Evolutionary conservation across 2,888 invertebrate species (phyloP).

Genomic region (Leucoma salicis): DNA sequence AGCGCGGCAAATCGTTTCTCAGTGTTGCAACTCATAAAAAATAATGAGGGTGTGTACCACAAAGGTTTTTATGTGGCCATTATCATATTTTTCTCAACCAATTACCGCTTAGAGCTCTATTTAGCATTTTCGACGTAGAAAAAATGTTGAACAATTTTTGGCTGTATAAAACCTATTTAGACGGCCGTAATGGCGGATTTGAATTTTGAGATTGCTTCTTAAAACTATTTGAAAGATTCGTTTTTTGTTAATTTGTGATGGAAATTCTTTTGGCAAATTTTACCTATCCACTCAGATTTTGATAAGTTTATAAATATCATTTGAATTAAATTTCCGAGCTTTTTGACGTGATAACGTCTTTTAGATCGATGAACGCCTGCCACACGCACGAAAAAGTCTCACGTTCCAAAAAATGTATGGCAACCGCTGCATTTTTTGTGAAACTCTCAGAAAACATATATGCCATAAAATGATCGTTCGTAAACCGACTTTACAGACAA

Average conservation of each 20-base stretch:
- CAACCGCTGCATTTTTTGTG: no score
- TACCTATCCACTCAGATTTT: no score
- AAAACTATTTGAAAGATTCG: slow-evolving; percentile 4
- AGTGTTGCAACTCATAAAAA: slow-evolving; percentile 49
- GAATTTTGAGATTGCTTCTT: slow-evolving; percentile 19
- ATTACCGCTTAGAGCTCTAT: slow-evolving; percentile 60
- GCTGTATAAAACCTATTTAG: slow-evolving; percentile 37
- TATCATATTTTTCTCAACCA: slow-evolving; percentile 69
- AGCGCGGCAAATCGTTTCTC: slow-evolving; percentile 50
- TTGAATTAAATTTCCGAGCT: no score
- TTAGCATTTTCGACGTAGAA: slow-evolving; percentile 56
- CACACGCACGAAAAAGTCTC: no score
- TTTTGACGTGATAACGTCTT: no score
- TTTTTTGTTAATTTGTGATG: not conserved
- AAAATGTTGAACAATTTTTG: slow-evolving; percentile 34
- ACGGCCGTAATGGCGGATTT: slow-evolving; percentile 20
- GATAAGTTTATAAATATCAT: no score
- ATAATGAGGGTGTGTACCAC: slow-evolving; percentile 61
- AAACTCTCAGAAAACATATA: no score
- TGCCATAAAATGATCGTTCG: no score
- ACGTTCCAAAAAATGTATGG: no score
- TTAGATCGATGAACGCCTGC: no score
- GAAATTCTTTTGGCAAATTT: not conserved
- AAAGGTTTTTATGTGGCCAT: slow-evolving; percentile 67
- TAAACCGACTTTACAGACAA: no score